Evolutionary conservation across 2,888 invertebrate genomes (phyloP).

Genomic region (Chrysodeixis includens): DNA sequence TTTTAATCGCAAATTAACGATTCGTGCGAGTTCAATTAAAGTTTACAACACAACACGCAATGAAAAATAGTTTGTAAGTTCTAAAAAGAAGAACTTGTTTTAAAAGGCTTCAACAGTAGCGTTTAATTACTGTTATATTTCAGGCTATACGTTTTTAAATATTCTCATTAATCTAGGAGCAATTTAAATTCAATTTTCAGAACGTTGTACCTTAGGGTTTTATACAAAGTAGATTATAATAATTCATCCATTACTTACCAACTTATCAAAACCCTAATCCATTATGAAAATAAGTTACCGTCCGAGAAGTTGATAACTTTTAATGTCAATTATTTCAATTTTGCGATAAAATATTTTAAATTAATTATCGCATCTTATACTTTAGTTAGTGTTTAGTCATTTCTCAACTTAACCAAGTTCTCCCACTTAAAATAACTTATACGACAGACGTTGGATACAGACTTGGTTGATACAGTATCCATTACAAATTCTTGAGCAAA

Average conservation of each 20-base stretch:
- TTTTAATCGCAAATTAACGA: background rate
- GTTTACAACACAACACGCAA: too few species aligned
- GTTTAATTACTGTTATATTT: slow-evolving; percentile 16
- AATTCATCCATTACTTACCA: slow-evolving; percentile 39
- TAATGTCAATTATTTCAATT: slow-evolving; percentile 18
- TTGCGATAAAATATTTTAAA: background rate
- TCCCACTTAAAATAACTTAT: background rate
- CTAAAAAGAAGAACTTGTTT: too few species aligned
- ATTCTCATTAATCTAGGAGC: slow-evolving; percentile 33
- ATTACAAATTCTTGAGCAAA: slow-evolving; percentile 23
- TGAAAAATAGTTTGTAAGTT: too few species aligned
- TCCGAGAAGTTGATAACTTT: slow-evolving; percentile 29
- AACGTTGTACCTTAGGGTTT: slow-evolving; percentile 20
- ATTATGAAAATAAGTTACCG: slow-evolving; percentile 32
- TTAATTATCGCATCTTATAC: background rate
- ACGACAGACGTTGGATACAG: background rate
- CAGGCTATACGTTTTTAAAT: slow-evolving; percentile 15
- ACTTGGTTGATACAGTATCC: slow-evolving; percentile 6
- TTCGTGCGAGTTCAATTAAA: background rate
- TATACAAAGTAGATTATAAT: slow-evolving; percentile 38
- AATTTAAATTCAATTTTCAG: slow-evolving; percentile 44
- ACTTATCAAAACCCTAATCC: slow-evolving; percentile 45
- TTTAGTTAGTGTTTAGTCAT: background rate
- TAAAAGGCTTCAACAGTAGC: too few species aligned
- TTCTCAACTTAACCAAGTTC: background rate